Percentiles rank a stretch among this genome's conserved stretches.
Evolutionary conservation across 2,113 vertebrate species (phyloP).

Genomic region (Pleuronectes platessa): DNA sequence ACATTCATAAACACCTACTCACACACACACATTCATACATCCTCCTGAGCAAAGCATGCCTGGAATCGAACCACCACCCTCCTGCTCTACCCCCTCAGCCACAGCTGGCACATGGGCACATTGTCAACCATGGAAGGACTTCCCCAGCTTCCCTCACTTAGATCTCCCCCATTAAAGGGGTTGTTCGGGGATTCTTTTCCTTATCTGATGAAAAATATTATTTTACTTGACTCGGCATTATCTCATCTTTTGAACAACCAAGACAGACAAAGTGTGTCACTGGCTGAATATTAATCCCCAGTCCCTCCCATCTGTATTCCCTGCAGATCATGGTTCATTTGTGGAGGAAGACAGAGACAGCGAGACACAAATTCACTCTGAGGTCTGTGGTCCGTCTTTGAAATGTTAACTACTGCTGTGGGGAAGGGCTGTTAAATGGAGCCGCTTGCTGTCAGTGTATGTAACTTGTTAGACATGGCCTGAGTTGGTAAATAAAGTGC

Average conservation of each 20-base stretch:
- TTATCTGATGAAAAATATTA: neutral
- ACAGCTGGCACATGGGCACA: too few species aligned
- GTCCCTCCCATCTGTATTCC: neutral
- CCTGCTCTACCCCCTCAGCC: too few species aligned
- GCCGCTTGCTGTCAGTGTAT: neutral
- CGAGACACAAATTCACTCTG: neutral
- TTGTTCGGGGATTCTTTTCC: neutral
- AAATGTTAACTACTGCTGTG: neutral
- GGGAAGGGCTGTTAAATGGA: neutral
- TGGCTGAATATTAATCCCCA: neutral
- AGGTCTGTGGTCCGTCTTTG: neutral
- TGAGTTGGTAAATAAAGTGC: conserved; percentile 9
- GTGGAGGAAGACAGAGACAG: neutral
- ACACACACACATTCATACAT: too few species aligned
- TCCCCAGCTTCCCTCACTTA: too few species aligned
- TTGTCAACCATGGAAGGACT: too few species aligned
- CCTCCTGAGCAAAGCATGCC: too few species aligned
- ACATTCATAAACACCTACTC: too few species aligned
- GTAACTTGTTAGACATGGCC: neutral
- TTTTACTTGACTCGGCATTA: neutral
- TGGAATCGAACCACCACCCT: too few species aligned
- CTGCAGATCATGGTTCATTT: neutral
- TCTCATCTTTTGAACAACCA: neutral
- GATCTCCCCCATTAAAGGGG: neutral
- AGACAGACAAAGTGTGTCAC: neutral